These are phyloP conservation scores for Clangula hyemalis DNA, from an alignment of 2,797 vertebrate species.

Conservation along the genomic window DNA sequence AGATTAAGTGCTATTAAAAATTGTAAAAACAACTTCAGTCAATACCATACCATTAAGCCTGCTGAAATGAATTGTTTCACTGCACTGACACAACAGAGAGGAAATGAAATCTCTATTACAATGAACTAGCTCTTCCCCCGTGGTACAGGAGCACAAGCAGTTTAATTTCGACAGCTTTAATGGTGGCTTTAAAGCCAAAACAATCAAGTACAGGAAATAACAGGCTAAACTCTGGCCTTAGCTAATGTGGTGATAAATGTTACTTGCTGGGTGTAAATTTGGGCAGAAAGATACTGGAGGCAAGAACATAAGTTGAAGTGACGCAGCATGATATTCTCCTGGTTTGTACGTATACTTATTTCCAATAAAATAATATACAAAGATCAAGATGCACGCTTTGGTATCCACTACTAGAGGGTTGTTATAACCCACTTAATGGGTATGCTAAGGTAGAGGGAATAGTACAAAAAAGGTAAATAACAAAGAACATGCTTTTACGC, in stretches of 20 bases:
- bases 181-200: constrained; percentile 43
- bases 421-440: not conserved
- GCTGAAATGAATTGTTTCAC: constrained; percentile 51
- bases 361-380: not conserved
- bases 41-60: constrained; percentile 44
- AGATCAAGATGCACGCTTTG: not conserved
- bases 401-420: not conserved
- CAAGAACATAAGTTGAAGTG: not conserved
- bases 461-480: not conserved
- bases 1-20: constrained; percentile 60
- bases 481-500: not conserved
- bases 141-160: not conserved
- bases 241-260: not conserved
- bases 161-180: constrained; percentile 57
- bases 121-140: constrained; percentile 18
- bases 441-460: not conserved
- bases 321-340: not conserved
- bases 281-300: not conserved
- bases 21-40: constrained; percentile 36
- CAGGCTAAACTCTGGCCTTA: not conserved
- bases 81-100: constrained; percentile 6
- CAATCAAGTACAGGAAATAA: constrained; percentile 26
- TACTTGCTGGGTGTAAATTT: not conserved
- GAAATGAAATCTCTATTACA: constrained; percentile 49
- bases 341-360: not conserved